Conservation (phyloP, 2,113 vertebrate species). For the Leptobrachium leishanense region DNA sequence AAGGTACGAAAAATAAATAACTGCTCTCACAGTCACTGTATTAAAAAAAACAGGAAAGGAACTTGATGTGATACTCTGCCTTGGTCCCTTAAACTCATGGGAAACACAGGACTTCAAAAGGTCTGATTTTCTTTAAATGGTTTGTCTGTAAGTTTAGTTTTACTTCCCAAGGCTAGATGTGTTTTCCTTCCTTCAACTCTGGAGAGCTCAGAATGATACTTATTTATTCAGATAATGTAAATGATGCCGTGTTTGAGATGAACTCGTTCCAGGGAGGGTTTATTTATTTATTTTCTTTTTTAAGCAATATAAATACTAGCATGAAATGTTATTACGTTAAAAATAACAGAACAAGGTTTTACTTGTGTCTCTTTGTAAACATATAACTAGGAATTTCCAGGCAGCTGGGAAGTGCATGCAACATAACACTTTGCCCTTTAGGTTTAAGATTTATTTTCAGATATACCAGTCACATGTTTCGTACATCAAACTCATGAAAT, state of each 20-base stretch:
- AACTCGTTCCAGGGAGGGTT: background rate
- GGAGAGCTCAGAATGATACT: background rate
- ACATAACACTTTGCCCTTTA: too few species aligned
- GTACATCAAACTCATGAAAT: too few species aligned
- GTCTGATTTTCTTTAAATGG: background rate
- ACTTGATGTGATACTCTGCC: background rate
- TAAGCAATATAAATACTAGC: background rate
- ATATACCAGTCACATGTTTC: too few species aligned
- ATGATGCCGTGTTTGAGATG: background rate
- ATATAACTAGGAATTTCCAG: too few species aligned
- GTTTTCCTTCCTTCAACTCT: background rate
- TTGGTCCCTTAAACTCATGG: background rate
- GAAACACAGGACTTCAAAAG: background rate
- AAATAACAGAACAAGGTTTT: too few species aligned
- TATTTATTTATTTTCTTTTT: background rate
- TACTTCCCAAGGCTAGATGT: background rate
- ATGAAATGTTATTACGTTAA: background rate
- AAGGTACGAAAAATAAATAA: too few species aligned
- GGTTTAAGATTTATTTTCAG: too few species aligned
- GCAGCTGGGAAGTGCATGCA: too few species aligned
- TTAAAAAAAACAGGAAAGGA: background rate
- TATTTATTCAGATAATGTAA: conserved; percentile 4
- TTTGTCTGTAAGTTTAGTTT: background rate
- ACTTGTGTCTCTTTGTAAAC: too few species aligned
- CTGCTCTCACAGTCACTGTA: too few species aligned